phyloP scores from a whole-genome alignment of 2,113 vertebrate genomes.

The Elgaria multicarinata region DNA sequence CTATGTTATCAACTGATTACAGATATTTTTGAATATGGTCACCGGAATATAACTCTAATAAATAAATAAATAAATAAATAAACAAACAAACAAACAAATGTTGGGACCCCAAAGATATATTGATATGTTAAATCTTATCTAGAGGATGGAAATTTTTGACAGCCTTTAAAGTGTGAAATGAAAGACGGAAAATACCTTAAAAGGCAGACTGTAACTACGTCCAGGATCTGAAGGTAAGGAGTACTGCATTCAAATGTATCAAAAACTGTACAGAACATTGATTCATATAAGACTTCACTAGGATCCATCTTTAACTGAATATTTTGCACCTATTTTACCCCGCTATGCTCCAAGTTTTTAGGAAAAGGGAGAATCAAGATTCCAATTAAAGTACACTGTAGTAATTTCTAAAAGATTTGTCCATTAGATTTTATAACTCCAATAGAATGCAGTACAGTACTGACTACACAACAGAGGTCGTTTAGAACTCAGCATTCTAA shows the following conservation, averaged over 20 bases:
- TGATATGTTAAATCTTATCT: not conserved
- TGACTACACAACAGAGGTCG: not conserved
- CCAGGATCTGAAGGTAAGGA: not conserved
- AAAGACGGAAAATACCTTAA: not conserved
- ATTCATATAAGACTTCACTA: not conserved
- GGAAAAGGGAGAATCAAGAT: not conserved
- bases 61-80: no score
- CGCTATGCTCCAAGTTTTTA: not conserved
- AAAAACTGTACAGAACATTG: not conserved
- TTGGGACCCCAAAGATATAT: not conserved
- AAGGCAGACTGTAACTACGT: not conserved
- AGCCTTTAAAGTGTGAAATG: not conserved
- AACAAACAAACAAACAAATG: not conserved
- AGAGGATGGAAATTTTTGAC: not conserved
- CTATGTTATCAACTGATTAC: no score
- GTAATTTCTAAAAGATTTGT: not conserved
- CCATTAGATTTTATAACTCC: not conserved
- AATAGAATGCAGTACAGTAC: not conserved
- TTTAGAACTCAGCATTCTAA: not conserved
- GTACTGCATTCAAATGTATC: not conserved
- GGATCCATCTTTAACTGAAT: not conserved
- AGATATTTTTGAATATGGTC: no score
- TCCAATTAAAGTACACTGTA: not conserved
- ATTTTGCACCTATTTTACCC: not conserved
- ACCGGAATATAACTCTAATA: no score